Evolutionary conservation across 2,888 invertebrate genomes (phyloP).

Genomic region (Ethmia dodecea): DNA sequence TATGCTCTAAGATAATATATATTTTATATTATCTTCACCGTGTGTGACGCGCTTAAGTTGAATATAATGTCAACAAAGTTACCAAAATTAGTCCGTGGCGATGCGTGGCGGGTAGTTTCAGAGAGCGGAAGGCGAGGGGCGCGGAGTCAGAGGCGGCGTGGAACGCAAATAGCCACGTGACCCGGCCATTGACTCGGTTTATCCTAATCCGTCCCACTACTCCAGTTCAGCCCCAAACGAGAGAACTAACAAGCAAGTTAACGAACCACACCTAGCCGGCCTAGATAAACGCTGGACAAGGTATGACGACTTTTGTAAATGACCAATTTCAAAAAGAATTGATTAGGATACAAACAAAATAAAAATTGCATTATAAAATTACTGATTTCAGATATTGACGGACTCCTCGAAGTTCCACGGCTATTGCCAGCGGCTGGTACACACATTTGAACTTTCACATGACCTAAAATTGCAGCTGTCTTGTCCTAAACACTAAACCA

Average conservation of each 20-base stretch:
- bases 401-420: too few species aligned
- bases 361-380: too few species aligned
- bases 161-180: constrained; percentile 72
- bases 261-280: neutral
- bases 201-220: constrained; percentile 77
- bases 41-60: constrained; percentile 29
- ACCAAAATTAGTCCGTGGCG: constrained; percentile 61
- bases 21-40: too few species aligned
- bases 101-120: constrained; percentile 54
- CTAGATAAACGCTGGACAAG: too few species aligned
- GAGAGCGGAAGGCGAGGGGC: constrained; percentile 26
- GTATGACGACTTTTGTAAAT: too few species aligned
- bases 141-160: constrained; percentile 44
- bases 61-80: constrained; percentile 44
- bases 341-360: too few species aligned
- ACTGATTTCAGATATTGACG: too few species aligned
- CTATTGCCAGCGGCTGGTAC: constrained; percentile 19
- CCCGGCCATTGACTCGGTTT: constrained; percentile 77
- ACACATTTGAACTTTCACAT: constrained; percentile 44
- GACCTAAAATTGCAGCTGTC: constrained; percentile 45
- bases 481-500: neutral
- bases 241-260: constrained; percentile 21
- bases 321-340: too few species aligned
- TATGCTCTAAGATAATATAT: too few species aligned
- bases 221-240: constrained; percentile 58